Evolutionary conservation across 2,888 invertebrate species (phyloP).

Genomic region (Lycia hirtaria): DNA sequence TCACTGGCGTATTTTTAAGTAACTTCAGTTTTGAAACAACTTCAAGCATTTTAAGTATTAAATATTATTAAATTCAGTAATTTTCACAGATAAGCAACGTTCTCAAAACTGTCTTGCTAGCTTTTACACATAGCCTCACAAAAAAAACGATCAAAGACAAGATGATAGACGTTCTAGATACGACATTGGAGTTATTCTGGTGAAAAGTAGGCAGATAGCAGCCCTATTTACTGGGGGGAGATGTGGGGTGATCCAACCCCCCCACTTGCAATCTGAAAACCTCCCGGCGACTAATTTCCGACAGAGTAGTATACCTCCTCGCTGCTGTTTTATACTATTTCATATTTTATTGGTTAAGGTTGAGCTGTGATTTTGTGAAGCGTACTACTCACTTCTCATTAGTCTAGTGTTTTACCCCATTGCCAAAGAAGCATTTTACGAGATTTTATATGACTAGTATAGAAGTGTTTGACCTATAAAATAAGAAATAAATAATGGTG

Average conservation of each 20-base stretch:
- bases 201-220: conserved; percentile 16
- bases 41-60: too few relatives aligned
- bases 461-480: too few relatives aligned
- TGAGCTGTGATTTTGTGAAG: conserved; percentile 27
- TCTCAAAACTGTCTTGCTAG: neutral
- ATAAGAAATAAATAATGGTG: too few relatives aligned
- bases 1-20: too few relatives aligned
- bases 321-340: conserved; percentile 61
- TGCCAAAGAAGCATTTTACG: too few relatives aligned
- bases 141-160: conserved; percentile 3
- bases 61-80: too few relatives aligned
- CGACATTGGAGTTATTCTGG: conserved; percentile 14
- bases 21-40: too few relatives aligned
- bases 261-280: conserved; percentile 59
- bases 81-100: neutral
- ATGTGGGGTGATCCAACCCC: conserved; percentile 39
- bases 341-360: conserved; percentile 57
- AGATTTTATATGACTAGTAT: too few relatives aligned
- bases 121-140: neutral
- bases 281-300: conserved; percentile 81
- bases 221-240: conserved; percentile 24
- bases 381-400: conserved; percentile 9
- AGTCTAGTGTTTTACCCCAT: conserved; percentile 10
- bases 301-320: conserved; percentile 63
- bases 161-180: conserved; percentile 9